Percentiles rank a stretch among this genome's conserved stretches.
Evolutionary conservation across 1,140 invertebrate species (phyloP).

Genomic region (Matsumurasca onukii): DNA sequence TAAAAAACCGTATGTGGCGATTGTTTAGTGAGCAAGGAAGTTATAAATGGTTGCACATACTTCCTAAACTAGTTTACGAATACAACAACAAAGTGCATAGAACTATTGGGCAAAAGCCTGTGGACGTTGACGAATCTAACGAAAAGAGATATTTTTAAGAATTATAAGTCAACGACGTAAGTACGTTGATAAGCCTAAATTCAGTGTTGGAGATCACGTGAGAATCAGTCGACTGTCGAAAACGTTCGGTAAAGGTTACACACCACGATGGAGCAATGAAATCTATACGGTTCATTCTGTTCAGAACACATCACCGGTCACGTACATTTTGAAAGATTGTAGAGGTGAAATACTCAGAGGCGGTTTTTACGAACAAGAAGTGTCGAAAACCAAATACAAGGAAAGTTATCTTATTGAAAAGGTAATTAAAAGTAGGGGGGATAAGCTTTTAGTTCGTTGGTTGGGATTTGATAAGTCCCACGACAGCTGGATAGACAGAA

Average conservation of each 20-base stretch:
- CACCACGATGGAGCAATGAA: constrained; percentile 33
- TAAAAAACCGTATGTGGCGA: constrained; percentile 51
- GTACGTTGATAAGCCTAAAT: constrained; percentile 35
- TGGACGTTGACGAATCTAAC: constrained; percentile 43
- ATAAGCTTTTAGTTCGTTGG: constrained; percentile 47
- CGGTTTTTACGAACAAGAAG: constrained; percentile 44
- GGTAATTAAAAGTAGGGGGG: constrained; percentile 40
- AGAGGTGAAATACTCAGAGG: constrained; percentile 37
- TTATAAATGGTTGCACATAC: constrained; percentile 43
- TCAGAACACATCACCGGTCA: constrained; percentile 32
- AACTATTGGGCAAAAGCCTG: constrained; percentile 49
- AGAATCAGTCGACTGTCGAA: constrained; percentile 38
- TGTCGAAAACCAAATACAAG: constrained; percentile 40
- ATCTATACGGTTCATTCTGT: constrained; percentile 34
- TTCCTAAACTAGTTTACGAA: constrained; percentile 45
- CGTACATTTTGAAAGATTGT: constrained; percentile 35
- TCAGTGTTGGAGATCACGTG: constrained; percentile 36
- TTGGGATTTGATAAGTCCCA: constrained; percentile 43
- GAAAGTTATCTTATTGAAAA: constrained; percentile 46
- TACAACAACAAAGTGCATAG: constrained; percentile 51
- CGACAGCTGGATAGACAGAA: constrained; percentile 45
- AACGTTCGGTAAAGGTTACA: constrained; percentile 38
- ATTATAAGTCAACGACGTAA: constrained; percentile 27
- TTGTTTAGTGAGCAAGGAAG: constrained; percentile 43
- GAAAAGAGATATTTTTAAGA: constrained; percentile 27